Base-by-base conservation (phyloP, 2,113 vertebrate genomes). In the Pelmatolapia mariae region DNA sequence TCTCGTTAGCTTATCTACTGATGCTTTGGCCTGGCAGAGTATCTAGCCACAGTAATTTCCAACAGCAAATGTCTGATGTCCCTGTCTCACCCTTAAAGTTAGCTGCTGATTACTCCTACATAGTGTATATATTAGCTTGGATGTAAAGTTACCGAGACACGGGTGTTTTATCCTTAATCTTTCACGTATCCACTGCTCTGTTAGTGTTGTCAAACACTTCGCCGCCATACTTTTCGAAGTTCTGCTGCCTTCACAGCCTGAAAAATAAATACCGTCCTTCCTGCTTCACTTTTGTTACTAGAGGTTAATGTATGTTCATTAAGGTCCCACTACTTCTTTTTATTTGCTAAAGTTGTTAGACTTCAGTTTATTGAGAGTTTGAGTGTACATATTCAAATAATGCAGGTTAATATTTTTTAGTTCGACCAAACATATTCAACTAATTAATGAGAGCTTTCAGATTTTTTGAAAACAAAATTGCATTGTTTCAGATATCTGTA, bases 201-300 rank as follows among this genome's bases (percentile, higher is more conserved):
- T 94, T 84, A 97, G 80, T 5, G 90, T 92, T 22, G 89, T 89
- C 86, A 95, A 85, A 92, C 87, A 82, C 84, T 82, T 87, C 22
- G 92, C 92, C 95, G 97, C 97, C 97, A 97, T 97, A 24, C 78
- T 93, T 91, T 97, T 94, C 89, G 86, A 95, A 96, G 76, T 83
- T 10, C 2, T 19, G 93, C 5, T 89, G 86, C 88, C 1, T 92
- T 92, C 83, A 82, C 0, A 76, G 13, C 10, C 81, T 22, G 22
- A 31, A 78, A 54, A 54, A 56, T 54, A 54, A 38, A 54, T 7
- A 10, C 50, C 5, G 13, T 38, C 16, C 5, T 78, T 78, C 18
- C 45, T 2, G 0, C 7, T 52, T 52, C 18, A 52, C 22, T 43
- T 33, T 6, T 29, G 26, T 29, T 76, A 76, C 43, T 29, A 16